Evolutionary conservation across 2,888 invertebrate species (phyloP).

Genomic region (Oxycera nigricornis): DNA sequence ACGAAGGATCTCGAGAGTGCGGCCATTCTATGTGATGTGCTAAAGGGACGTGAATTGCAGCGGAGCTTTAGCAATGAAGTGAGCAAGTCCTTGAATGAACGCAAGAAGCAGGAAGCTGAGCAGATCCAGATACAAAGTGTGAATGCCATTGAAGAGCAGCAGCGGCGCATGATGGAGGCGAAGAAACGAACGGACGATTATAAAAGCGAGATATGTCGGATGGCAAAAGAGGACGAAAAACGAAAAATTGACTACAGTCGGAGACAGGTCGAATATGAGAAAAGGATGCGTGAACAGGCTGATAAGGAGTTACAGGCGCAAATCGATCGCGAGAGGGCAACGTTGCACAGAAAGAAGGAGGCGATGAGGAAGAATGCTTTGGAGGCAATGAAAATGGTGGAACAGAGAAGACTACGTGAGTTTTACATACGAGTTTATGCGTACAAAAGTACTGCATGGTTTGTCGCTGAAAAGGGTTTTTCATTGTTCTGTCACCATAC

Average conservation of each 20-base stretch:
- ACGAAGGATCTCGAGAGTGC: slow-evolving; percentile 58
- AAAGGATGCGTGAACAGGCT: slow-evolving; percentile 50
- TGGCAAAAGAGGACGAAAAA: slow-evolving; percentile 54
- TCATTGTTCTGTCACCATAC: neutral
- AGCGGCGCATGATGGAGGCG: slow-evolving; percentile 54
- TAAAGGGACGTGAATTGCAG: slow-evolving; percentile 57
- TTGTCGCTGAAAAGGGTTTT: too few species aligned
- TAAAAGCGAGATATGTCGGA: slow-evolving; percentile 53
- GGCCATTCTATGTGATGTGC: slow-evolving; percentile 57
- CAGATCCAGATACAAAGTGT: slow-evolving; percentile 57
- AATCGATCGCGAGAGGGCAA: slow-evolving; percentile 56
- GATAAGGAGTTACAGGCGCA: slow-evolving; percentile 57
- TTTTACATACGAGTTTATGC: too few species aligned
- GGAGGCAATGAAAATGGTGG: slow-evolving; percentile 56
- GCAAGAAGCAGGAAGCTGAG: slow-evolving; percentile 56
- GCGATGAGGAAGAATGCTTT: slow-evolving; percentile 53
- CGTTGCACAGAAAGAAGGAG: slow-evolving; percentile 52
- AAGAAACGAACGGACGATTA: slow-evolving; percentile 53
- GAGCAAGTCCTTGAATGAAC: slow-evolving; percentile 52
- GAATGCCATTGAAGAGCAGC: slow-evolving; percentile 57
- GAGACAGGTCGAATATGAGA: slow-evolving; percentile 50
- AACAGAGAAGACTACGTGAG: slow-evolving; percentile 54
- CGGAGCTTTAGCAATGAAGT: slow-evolving; percentile 54
- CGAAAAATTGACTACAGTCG: slow-evolving; percentile 50
- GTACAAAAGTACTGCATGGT: too few species aligned